Base-by-base conservation (phyloP, 2,888 invertebrate genomes). In the Gnatocerus cornutus region DNA sequence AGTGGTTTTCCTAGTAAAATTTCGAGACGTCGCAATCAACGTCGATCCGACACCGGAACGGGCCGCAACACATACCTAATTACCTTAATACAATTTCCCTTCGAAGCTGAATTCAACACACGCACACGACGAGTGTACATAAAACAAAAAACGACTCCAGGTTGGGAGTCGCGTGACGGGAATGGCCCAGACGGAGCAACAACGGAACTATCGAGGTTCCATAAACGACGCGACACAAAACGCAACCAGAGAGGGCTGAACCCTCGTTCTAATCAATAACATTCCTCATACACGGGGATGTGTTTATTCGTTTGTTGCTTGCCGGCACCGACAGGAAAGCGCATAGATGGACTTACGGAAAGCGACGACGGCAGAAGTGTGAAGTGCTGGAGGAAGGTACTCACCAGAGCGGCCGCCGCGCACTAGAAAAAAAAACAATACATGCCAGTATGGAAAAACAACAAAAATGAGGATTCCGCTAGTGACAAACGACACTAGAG, bases 391-490 rank as follows among this genome's bases (percentile, higher is more conserved):
- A 7, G 7, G 37, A 21, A 14, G 39, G 50, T 69, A 69, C 69
- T 69, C 69, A 69, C 69, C 69, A 45, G 46, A 46, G 56, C 69
- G 52, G 37, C 52, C 53, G 45, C 69, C 64, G 55, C 62, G 69
- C 39, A 43, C 69, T 69, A 64, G n/a, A 69, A 69, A 68, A 50
- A 46, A 41, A 69, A 64, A 64, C 62, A 56, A 68, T 21, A 68
- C 21, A 56, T 62, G 50, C 64, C 37, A 65, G 33, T 39, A 39
- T 29, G 14, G n/a, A 46, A 10, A 67, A 67, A 39, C 6, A 9
- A 37, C 50, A 52, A n/a, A 12, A 6, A 12, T n/a, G 5, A 3
- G 33, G 50, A 50, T 21, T 50, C 37, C 62, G n/a, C 48, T 14
- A 61, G 48, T 37, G 39, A 37, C 14, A n/a, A 12, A 12, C 1